Evolutionary conservation across 2,113 vertebrate genomes (phyloP).

Genomic region (Takifugu flavidus): DNA sequence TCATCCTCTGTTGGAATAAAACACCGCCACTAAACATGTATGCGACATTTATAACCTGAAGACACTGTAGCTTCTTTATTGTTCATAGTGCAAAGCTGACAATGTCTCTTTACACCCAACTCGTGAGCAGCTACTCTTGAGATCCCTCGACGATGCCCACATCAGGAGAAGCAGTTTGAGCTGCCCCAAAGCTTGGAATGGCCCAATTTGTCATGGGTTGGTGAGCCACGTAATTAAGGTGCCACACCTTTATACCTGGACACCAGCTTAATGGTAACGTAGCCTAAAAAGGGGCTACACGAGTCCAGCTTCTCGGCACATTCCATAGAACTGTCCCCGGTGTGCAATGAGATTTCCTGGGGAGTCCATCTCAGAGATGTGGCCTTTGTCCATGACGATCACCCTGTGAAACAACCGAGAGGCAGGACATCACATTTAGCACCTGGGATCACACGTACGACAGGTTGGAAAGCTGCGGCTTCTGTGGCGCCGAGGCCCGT

Average conservation of each 20-base stretch:
- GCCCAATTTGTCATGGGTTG: constrained; percentile 27
- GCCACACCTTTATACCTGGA: constrained; percentile 31
- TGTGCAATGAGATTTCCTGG: constrained; percentile 81
- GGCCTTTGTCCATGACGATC: constrained; percentile 89
- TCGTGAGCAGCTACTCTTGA: constrained; percentile 47
- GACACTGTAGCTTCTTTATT: constrained; percentile 35
- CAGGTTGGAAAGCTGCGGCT: no score
- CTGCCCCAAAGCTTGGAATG: constrained; percentile 59
- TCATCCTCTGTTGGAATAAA: constrained; percentile 47
- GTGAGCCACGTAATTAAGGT: constrained; percentile 47
- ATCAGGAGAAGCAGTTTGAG: constrained; percentile 36
- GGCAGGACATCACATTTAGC: not conserved
- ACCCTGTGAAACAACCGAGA: constrained; percentile 74
- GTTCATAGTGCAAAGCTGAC: constrained; percentile 39
- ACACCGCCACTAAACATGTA: constrained; percentile 32
- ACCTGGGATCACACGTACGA: not conserved
- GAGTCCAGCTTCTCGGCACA: constrained; percentile 87
- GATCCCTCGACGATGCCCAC: constrained; percentile 53
- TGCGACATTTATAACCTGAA: constrained; percentile 45
- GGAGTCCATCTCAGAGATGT: constrained; percentile 85
- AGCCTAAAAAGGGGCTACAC: constrained; percentile 57
- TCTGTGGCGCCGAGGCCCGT: no score
- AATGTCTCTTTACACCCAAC: constrained; percentile 41
- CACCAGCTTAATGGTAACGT: constrained; percentile 13
- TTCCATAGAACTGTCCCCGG: constrained; percentile 86